A percentile compares a stretch with the other conserved stretches of the same genome.
Evolutionary conservation across 2,113 vertebrate genomes (phyloP).

Genomic region (Trogon melanurus): DNA sequence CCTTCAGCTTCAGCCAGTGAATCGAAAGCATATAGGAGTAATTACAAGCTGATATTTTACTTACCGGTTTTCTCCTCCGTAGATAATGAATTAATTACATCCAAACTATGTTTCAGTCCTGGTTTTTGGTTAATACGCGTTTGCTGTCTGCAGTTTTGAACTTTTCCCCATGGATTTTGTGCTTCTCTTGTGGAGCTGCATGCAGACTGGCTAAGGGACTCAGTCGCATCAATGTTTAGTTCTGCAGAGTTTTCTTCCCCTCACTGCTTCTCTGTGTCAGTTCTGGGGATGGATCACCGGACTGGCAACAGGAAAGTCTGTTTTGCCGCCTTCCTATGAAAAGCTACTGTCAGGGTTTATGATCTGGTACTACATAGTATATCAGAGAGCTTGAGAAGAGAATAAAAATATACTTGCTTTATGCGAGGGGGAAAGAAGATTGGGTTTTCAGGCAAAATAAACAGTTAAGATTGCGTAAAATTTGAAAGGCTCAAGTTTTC

Average conservation of each 20-base stretch:
- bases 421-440: too few relatives aligned
- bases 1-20: not conserved
- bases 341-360: not conserved
- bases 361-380: not conserved
- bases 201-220: accelerated
- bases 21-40: not conserved
- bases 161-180: not conserved
- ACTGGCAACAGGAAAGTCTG: not conserved
- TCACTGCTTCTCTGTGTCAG: accelerated
- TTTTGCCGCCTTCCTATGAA: not conserved
- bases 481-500: not conserved
- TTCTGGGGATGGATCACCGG: not conserved
- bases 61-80: not conserved
- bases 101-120: not conserved
- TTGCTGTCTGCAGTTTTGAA: not conserved
- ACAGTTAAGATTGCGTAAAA: not conserved
- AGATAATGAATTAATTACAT: not conserved
- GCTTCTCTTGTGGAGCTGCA: not conserved
- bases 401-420: not conserved
- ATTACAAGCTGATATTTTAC: not conserved
- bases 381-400: not conserved
- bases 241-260: not conserved
- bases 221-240: accelerated
- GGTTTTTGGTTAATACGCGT: not conserved
- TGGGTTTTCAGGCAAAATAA: not conserved